phyloP scores from a whole-genome alignment of 2,113 vertebrate genomes.

The Podilymbus podiceps region DNA sequence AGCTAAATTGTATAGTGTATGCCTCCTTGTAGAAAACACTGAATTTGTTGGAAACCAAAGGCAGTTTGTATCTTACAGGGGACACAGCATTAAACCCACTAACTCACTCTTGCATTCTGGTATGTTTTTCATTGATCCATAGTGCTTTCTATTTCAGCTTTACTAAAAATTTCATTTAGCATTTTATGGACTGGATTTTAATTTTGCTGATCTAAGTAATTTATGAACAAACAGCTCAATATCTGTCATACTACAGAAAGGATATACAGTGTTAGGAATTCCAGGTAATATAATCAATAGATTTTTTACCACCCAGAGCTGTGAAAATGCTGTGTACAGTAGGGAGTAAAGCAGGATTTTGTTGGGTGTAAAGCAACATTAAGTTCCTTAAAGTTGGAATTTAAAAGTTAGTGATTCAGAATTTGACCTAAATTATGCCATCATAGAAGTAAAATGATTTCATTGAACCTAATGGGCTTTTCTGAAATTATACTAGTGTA shows the following conservation, averaged over 20 bases:
- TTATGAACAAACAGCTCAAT: not conserved
- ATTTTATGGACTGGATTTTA: not conserved
- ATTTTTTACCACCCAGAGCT: not conserved
- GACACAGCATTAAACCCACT: not conserved
- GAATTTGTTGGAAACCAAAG: not conserved
- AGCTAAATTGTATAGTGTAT: not conserved
- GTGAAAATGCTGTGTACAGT: not conserved
- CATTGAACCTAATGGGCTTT: not conserved
- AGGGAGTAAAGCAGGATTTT: not conserved
- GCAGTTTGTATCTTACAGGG: not conserved
- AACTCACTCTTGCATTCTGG: not conserved
- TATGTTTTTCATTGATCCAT: not conserved
- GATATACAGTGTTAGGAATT: not conserved
- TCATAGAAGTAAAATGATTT: not conserved
- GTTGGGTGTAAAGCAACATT: not conserved
- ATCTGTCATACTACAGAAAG: not conserved
- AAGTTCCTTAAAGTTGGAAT: not conserved
- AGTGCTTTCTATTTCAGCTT: not conserved
- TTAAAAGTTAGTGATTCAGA: not conserved
- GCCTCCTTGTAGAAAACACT: not conserved
- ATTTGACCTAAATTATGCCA: not conserved
- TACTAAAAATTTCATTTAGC: not conserved
- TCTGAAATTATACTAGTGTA: not conserved
- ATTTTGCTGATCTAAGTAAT: not conserved
- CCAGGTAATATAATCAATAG: not conserved